phyloP scores from a whole-genome alignment of 2,797 vertebrate species.

The Cossypha polioptera region DNA sequence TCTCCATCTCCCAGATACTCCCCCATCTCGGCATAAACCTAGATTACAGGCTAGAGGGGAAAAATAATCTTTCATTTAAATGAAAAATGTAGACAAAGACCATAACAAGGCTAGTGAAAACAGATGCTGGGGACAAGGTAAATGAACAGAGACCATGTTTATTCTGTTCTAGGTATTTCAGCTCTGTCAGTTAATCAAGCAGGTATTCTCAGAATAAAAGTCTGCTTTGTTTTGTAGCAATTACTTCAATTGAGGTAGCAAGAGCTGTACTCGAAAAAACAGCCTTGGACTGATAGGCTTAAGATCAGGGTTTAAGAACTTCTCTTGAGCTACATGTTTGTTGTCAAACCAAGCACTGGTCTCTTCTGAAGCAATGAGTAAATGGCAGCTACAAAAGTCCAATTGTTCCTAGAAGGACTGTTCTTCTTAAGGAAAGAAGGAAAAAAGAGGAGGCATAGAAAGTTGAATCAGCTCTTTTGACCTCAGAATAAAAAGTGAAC shows the following conservation, averaged over 20 bases:
- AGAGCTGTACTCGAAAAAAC: not conserved
- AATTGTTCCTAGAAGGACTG: not conserved
- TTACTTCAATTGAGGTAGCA: not conserved
- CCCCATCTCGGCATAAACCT: not conserved
- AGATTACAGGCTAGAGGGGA: not conserved
- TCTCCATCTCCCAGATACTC: not conserved
- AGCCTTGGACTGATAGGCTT: not conserved
- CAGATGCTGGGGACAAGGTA: not conserved
- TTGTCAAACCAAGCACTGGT: not conserved
- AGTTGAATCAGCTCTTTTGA: not conserved
- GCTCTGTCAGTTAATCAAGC: not conserved
- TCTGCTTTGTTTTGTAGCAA: not conserved
- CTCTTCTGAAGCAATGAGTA: not conserved
- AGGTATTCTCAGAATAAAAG: not conserved
- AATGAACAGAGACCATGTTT: not conserved
- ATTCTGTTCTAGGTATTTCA: not conserved
- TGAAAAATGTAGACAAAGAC: not conserved
- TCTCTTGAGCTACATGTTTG: not conserved
- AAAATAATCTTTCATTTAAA: not conserved
- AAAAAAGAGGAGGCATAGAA: not conserved
- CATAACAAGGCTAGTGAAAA: not conserved
- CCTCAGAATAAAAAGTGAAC: not conserved
- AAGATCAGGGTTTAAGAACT: not conserved
- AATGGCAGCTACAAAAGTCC: not conserved
- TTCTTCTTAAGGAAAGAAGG: not conserved